These are phyloP conservation scores for Caenorhabditis inopinata DNA, from an alignment of 1,140 invertebrate species.

Conservation along the genomic window DNA sequence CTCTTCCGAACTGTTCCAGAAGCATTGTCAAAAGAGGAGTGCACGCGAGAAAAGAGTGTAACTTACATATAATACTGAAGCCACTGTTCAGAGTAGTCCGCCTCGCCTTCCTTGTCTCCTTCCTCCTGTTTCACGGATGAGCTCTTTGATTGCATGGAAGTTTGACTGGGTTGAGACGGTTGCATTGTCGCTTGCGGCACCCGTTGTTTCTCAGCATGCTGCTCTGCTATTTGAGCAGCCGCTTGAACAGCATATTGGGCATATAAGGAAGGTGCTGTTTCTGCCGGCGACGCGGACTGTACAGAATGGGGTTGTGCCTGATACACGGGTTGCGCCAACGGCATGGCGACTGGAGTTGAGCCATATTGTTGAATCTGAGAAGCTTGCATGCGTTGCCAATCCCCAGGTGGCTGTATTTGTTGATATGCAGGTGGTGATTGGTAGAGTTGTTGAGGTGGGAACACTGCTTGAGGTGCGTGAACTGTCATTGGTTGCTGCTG, in stretches of 20 bases:
- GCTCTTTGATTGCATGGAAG: no score
- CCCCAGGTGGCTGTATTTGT: neutral
- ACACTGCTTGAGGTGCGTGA: neutral
- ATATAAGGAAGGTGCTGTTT: constrained; percentile 19
- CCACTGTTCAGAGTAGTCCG: constrained; percentile 95
- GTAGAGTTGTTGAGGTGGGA: neutral
- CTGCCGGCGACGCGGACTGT: neutral
- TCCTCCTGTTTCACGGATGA: no score
- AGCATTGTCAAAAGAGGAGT: no score
- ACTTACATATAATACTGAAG: constrained; percentile 86
- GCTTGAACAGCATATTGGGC: neutral
- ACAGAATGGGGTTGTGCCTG: neutral
- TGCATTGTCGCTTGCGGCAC: constrained; percentile 67
- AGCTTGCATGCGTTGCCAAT: neutral
- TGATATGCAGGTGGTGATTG: neutral
- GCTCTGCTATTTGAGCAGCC: neutral
- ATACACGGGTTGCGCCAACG: neutral
- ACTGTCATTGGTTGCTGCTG: neutral
- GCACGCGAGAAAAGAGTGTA: no score
- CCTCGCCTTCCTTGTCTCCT: constrained; percentile 71
- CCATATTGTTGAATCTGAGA: neutral
- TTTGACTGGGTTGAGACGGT: neutral
- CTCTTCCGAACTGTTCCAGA: no score
- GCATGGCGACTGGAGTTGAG: neutral
- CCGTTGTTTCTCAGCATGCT: constrained; percentile 68